Base-by-base conservation (phyloP, 1,140 invertebrate species). In the Drosophila bocqueti region DNA sequence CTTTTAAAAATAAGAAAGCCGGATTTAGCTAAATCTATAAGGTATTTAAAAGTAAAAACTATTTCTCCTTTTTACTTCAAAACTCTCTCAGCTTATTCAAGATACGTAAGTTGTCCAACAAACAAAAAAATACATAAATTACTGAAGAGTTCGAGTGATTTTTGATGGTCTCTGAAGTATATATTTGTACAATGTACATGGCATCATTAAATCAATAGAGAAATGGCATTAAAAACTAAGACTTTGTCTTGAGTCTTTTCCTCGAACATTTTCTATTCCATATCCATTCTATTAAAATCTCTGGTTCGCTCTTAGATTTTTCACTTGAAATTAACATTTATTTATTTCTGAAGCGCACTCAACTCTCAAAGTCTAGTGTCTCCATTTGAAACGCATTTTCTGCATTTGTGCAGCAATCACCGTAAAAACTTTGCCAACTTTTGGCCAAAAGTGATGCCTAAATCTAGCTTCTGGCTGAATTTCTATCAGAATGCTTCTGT, bases 341-440 rank as follows among this genome's bases (percentile, higher is more conserved):
- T 36, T 49, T 67, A 64, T 67, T 71, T 71, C 47, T 71, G 49
- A 68, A 71, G 67, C 63, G 36, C 36, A 29, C 47, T 69, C 67
- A 7, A 16, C 18, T 55, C 34, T 10, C 29, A 38, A 26, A 21
- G 31, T 55, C 26, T 36, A 21, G 58, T 46, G 42, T 31, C 16
- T 66, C 42, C 38, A 69, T 58, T 42, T 72, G 36, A 59, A 60
- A 60, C 46, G 42, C 18, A 72, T 50, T 72, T 50, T 60, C 34
- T 55, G 40, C 68, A 43, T 73, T 72, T 72, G 69, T 52, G 54
- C 55, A 43, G 67, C 54, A 66, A 61, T 61, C 58, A 26, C 21
- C 10, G 55, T 11, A 16, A 9, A 42, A 71, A 72, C 50, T 72
- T 69, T 46, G 26, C 16, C 45, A 69, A 73, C 34, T 59, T 71